phyloP scores from a whole-genome alignment of 2,797 vertebrate species.

The Pseudochromis fuscus region DNA sequence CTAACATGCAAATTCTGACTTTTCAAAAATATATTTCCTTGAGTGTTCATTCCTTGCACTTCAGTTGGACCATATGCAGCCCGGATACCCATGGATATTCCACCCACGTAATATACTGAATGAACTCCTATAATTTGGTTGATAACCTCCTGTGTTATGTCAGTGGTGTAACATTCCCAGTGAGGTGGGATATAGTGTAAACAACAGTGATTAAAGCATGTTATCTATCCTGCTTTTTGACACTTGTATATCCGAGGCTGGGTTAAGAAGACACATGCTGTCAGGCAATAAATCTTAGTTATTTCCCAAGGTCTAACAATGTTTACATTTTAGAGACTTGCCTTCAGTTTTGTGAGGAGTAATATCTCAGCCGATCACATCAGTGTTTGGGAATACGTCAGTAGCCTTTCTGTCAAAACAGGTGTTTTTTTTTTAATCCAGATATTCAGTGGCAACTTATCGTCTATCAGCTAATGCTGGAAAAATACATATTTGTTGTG shows the following conservation, averaged over 20 bases:
- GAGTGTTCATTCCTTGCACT: neutral
- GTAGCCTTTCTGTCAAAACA: slow-evolving; percentile 36
- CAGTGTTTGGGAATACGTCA: slow-evolving; percentile 35
- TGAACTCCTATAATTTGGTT: slow-evolving; percentile 73
- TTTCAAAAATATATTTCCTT: neutral
- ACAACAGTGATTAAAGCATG: slow-evolving; percentile 75
- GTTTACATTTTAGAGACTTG: slow-evolving; percentile 52
- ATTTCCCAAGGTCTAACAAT: slow-evolving; percentile 65
- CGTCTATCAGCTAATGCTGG: neutral
- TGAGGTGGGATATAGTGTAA: slow-evolving; percentile 64
- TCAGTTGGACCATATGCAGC: slow-evolving; percentile 16
- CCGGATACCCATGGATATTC: slow-evolving; percentile 53
- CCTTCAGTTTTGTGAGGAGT: slow-evolving; percentile 40
- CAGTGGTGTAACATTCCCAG: slow-evolving; percentile 68
- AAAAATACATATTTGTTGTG: neutral
- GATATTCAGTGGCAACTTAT: neutral
- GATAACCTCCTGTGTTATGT: slow-evolving; percentile 74
- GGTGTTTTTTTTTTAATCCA: slow-evolving; percentile 20
- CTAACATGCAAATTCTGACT: neutral
- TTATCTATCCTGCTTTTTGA: slow-evolving; percentile 75
- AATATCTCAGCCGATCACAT: slow-evolving; percentile 34
- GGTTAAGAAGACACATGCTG: slow-evolving; percentile 68
- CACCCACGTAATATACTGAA: slow-evolving; percentile 62
- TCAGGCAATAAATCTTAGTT: slow-evolving; percentile 74
- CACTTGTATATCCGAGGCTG: slow-evolving; percentile 69